Evolutionary conservation across 2,888 invertebrate genomes (phyloP).

Genomic region (Oligia fasciuncula): DNA sequence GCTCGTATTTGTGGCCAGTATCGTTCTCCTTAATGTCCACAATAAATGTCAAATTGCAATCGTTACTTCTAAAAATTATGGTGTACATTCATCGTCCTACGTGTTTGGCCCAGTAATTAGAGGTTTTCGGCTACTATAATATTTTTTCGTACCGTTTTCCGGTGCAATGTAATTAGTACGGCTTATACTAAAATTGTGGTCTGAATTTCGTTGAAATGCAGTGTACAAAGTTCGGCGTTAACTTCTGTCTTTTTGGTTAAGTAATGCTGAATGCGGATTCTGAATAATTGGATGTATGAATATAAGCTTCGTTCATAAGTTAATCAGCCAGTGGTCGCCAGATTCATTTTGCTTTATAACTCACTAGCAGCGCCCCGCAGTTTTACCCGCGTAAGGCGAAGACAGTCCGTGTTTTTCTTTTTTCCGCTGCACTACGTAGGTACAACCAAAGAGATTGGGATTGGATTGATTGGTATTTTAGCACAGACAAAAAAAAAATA

Average conservation of each 20-base stretch:
- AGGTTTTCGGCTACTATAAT: constrained; percentile 60
- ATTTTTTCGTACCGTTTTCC: constrained; percentile 53
- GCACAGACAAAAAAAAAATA: no score
- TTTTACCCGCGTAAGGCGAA: no score
- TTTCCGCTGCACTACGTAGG: no score
- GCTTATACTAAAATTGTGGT: constrained; percentile 42
- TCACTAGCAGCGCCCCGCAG: no score
- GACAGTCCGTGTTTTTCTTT: no score
- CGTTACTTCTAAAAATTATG: constrained; percentile 87
- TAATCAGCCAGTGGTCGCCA: constrained; percentile 20
- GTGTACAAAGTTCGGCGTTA: constrained; percentile 26
- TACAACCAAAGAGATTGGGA: no score
- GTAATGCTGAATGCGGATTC: constrained; percentile 1
- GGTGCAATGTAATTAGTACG: constrained; percentile 61
- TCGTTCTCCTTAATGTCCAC: constrained; percentile 83
- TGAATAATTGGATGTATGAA: constrained; percentile 33
- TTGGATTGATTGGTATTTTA: no score
- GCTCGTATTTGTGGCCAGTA: constrained; percentile 77
- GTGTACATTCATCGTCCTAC: constrained; percentile 78
- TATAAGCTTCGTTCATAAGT: constrained; percentile 19
- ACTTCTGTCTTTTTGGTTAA: constrained; percentile 9
- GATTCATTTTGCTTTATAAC: constrained; percentile 13
- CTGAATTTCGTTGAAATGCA: constrained; percentile 38
- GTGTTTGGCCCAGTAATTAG: constrained; percentile 85
- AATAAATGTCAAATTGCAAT: constrained; percentile 87